Percentiles rank a stretch among this genome's conserved stretches.
phyloP scores from a whole-genome alignment of 2,113 vertebrate species.

The Colius striatus region DNA sequence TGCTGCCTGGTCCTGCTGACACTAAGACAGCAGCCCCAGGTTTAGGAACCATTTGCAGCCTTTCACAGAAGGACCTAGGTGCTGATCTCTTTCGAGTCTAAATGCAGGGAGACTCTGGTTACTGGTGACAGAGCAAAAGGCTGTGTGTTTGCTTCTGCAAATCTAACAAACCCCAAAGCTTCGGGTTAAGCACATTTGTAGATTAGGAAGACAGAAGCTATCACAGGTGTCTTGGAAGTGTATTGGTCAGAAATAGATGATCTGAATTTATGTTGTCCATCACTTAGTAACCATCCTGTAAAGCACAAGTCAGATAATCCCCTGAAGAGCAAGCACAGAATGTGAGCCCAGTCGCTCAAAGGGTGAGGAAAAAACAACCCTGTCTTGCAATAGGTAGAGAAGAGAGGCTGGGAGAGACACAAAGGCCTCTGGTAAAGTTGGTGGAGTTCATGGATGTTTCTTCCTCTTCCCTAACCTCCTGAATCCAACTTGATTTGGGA shows the following conservation, averaged over 20 bases:
- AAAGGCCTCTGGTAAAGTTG: background rate
- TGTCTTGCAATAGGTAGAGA: background rate
- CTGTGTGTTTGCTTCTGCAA: background rate
- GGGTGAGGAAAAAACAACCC: background rate
- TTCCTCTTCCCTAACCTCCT: background rate
- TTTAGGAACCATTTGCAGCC: background rate
- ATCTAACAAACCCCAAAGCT: background rate
- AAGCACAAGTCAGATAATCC: background rate
- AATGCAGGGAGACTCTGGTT: background rate
- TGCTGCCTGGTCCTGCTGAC: background rate
- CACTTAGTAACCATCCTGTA: background rate
- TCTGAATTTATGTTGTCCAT: background rate
- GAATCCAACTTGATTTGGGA: background rate
- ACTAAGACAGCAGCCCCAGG: background rate
- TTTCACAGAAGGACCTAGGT: background rate
- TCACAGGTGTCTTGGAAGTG: background rate
- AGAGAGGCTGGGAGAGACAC: background rate
- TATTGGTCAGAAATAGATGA: background rate
- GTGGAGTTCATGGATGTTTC: background rate
- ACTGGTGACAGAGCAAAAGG: background rate
- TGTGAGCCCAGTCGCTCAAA: background rate
- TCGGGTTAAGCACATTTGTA: slow-evolving; percentile 1
- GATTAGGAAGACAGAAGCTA: background rate
- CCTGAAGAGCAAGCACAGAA: background rate
- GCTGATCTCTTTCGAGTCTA: background rate